These are phyloP conservation scores for Notodromas monacha DNA, from an alignment of 2,888 invertebrate genomes.

Conservation along the genomic window DNA sequence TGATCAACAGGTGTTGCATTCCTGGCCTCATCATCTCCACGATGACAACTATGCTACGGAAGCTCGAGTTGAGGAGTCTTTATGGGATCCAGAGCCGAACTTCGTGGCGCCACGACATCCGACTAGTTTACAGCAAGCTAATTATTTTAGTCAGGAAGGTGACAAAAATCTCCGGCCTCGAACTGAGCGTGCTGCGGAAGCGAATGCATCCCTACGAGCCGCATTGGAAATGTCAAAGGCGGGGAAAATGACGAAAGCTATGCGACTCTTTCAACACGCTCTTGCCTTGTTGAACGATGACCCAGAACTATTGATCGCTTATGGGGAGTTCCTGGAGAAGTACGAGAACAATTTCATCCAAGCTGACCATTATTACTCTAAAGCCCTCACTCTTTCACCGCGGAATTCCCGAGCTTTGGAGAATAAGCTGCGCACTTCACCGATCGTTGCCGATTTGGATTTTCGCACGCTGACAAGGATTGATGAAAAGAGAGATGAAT, in stretches of 20 bases:
- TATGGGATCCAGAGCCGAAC: too few species aligned
- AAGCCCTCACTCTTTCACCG: conserved; percentile 50
- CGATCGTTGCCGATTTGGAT: conserved; percentile 63
- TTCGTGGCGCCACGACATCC: too few species aligned
- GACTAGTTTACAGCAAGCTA: too few species aligned
- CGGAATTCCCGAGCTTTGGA: conserved; percentile 40
- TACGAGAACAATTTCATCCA: conserved; percentile 45
- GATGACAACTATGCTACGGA: too few species aligned
- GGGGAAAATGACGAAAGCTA: conserved; percentile 53
- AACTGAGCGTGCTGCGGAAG: conserved; percentile 42
- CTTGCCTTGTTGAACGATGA: conserved; percentile 61
- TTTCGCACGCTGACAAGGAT: conserved; percentile 37
- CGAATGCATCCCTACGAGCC: conserved; percentile 45
- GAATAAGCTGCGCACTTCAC: conserved; percentile 50
- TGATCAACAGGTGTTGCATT: too few species aligned
- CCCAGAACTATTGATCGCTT: conserved; percentile 63
- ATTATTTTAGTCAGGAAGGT: too few species aligned
- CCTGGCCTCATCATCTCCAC: too few species aligned
- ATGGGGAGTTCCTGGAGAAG: conserved; percentile 68
- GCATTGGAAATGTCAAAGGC: conserved; percentile 48
- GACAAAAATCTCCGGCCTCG: conserved; percentile 19
- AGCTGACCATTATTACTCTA: conserved; percentile 57
- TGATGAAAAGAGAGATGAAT: conserved; percentile 45
- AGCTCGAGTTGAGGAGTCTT: too few species aligned
- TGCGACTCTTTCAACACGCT: conserved; percentile 60